phyloP scores from a whole-genome alignment of 2,888 invertebrate species.

The Tinea pellionella region DNA sequence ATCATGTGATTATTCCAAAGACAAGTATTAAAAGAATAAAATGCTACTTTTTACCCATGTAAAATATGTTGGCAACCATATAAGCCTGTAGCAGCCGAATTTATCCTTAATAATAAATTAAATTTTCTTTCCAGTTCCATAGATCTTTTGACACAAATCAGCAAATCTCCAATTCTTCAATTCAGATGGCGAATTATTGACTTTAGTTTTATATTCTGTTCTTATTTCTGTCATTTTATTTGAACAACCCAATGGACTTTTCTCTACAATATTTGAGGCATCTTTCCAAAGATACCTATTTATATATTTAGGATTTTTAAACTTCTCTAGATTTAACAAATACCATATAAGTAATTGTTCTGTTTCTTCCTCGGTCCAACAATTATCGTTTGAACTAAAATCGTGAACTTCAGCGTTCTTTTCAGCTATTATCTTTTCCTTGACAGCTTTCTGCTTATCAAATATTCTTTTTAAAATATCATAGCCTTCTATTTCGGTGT shows the following conservation, averaged over 20 bases:
- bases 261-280: conserved; percentile 38
- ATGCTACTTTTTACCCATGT: too few species aligned
- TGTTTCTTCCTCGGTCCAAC: conserved; percentile 43
- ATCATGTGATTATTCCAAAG: too few species aligned
- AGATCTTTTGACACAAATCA: conserved; percentile 54
- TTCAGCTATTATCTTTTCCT: conserved; percentile 16
- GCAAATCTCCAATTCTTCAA: conserved; percentile 44
- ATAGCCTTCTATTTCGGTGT: neutral
- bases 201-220: conserved; percentile 47
- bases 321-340: conserved; percentile 50
- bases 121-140: conserved; percentile 48
- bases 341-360: conserved; percentile 50
- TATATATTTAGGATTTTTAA: conserved; percentile 53
- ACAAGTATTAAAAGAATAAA: too few species aligned
- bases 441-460: conserved; percentile 13
- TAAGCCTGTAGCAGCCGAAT: too few species aligned
- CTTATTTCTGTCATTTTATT: conserved; percentile 57
- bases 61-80: too few species aligned
- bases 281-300: conserved; percentile 54
- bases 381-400: conserved; percentile 25
- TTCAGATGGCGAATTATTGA: conserved; percentile 36
- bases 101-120: too few species aligned
- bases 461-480: conserved; percentile 23
- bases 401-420: conserved; percentile 34
- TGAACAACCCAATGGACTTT: conserved; percentile 47